Evolutionary conservation across 2,113 vertebrate species (phyloP).

Genomic region (Crotalus horridus): DNA sequence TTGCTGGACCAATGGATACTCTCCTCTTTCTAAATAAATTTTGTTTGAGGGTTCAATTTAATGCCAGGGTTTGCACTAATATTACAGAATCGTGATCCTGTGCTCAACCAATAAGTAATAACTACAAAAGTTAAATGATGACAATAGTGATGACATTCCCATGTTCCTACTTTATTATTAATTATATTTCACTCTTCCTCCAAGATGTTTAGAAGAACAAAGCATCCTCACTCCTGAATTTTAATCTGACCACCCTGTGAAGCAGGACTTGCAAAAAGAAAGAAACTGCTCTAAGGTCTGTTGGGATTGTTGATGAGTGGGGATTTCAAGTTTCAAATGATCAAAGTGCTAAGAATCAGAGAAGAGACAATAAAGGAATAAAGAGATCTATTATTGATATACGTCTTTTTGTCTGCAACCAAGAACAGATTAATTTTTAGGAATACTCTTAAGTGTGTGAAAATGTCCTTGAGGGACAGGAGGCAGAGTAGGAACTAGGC

Average conservation of each 20-base stretch:
- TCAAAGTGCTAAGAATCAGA: background rate
- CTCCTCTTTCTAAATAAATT: background rate
- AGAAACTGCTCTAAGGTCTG: background rate
- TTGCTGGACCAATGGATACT: background rate
- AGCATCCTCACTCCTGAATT: background rate
- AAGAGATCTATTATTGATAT: background rate
- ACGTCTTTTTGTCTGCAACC: background rate
- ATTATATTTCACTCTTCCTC: background rate
- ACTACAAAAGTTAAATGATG: no score
- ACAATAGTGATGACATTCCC: background rate
- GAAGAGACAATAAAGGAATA: background rate
- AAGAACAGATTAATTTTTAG: background rate
- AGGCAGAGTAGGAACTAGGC: background rate
- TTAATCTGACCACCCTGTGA: background rate
- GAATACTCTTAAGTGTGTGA: background rate
- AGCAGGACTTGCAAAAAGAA: background rate
- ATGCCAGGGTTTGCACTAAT: background rate
- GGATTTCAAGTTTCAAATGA: background rate
- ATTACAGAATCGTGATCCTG: background rate
- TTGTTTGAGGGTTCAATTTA: background rate
- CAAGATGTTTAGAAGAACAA: background rate
- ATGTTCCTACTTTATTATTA: background rate
- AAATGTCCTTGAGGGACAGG: background rate
- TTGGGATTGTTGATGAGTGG: background rate
- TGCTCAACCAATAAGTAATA: background rate